A percentile compares a stretch with the other conserved stretches of the same genome.
These are phyloP conservation scores for Brachycybe producta DNA, from an alignment of 2,888 invertebrate genomes.

Conservation along the genomic window DNA sequence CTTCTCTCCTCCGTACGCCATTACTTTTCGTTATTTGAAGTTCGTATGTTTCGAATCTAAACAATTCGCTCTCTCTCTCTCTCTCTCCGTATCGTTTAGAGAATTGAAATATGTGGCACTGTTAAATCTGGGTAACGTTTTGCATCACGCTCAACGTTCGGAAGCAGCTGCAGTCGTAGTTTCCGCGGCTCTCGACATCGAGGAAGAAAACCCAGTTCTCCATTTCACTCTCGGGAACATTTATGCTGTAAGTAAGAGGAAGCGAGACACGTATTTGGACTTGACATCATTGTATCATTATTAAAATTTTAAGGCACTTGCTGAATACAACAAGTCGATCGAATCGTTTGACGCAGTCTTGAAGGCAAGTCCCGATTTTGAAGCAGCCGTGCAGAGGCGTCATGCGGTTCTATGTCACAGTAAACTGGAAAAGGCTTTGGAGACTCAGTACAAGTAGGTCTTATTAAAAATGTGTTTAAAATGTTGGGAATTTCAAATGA, in stretches of 20 bases:
- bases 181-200: conserved; percentile 57
- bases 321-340: conserved; percentile 57
- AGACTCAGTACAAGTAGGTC: conserved; percentile 51
- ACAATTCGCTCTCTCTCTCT: not conserved
- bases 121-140: conserved; percentile 55
- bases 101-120: conserved; percentile 57
- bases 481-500: conserved; percentile 1
- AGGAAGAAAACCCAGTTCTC: conserved; percentile 45
- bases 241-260: conserved; percentile 44
- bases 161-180: conserved; percentile 60
- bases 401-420: conserved; percentile 55
- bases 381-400: conserved; percentile 47
- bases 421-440: conserved; percentile 47
- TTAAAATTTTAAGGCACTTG: conserved; percentile 30
- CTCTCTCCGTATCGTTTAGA: conserved; percentile 37
- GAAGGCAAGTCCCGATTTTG: conserved; percentile 48
- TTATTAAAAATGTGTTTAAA: conserved; percentile 15
- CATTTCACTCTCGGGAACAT: conserved; percentile 60
- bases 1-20: conserved; percentile 53
- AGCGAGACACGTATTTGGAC: no score
- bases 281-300: conserved; percentile 3
- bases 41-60: not conserved
- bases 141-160: conserved; percentile 52
- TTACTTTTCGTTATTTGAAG: not conserved
- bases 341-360: conserved; percentile 52